Percentiles rank a stretch among this genome's conserved stretches.
These are phyloP conservation scores for Acipenser ruthenus DNA, from an alignment of 2,797 vertebrate species.

Conservation along the genomic window DNA sequence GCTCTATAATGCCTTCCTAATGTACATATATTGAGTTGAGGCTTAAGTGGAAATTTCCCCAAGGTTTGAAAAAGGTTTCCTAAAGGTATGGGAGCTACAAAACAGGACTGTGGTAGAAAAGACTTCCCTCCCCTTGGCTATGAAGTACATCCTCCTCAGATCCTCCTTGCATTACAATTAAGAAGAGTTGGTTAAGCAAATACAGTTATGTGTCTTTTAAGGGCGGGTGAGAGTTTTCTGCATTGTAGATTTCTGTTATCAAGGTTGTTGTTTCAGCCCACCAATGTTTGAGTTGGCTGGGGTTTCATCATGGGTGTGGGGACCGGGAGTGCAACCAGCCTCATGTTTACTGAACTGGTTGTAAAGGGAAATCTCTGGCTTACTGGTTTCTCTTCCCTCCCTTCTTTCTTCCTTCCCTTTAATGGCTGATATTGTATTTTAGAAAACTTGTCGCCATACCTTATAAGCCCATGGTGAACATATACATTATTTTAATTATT, in stretches of 20 bases:
- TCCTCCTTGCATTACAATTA: constrained; percentile 66
- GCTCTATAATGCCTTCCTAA: too few species aligned
- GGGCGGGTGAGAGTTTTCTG: constrained; percentile 34
- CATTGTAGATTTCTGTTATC: constrained; percentile 38
- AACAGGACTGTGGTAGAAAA: constrained; percentile 63
- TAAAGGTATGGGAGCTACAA: not conserved
- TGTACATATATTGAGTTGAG: too few species aligned
- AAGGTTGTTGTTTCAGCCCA: constrained; percentile 63
- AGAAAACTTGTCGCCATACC: not conserved
- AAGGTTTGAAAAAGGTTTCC: too few species aligned
- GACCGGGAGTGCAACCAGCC: constrained; percentile 32
- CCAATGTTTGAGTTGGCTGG: constrained; percentile 71
- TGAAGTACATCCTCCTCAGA: constrained; percentile 71
- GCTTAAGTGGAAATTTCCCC: too few species aligned
- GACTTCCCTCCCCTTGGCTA: constrained; percentile 60
- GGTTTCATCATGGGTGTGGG: constrained; percentile 61
- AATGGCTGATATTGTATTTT: not conserved
- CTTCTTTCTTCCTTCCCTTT: constrained; percentile 2
- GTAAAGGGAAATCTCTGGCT: constrained; percentile 17
- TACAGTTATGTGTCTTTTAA: constrained; percentile 37
- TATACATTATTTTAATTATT: too few species aligned
- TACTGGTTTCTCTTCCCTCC: constrained; percentile 15
- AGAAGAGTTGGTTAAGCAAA: constrained; percentile 49
- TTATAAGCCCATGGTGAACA: too few species aligned
- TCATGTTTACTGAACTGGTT: constrained; percentile 61